These are phyloP conservation scores for Bombus superbus DNA, from an alignment of 1,140 invertebrate genomes.

Conservation along the genomic window DNA sequence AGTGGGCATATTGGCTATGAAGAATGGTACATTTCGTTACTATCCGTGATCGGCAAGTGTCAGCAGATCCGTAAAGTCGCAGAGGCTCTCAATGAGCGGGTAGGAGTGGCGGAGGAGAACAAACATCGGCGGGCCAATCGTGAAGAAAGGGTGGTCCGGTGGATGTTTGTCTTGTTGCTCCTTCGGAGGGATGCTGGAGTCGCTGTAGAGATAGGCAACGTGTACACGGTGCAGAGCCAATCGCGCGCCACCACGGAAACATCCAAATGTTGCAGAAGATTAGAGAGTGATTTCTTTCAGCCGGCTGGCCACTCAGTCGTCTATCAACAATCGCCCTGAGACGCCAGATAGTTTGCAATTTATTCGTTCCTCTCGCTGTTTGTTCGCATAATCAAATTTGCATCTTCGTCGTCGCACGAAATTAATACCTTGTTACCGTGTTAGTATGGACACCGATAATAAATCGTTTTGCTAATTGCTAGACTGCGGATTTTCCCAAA, in stretches of 20 bases:
- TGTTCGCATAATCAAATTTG: not conserved
- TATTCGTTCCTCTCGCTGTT: not conserved
- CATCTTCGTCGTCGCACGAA: not conserved
- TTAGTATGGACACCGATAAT: too few relatives aligned
- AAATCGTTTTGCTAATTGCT: too few relatives aligned
- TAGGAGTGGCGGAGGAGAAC: slow-evolving; percentile 70
- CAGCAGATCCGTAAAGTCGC: not conserved
- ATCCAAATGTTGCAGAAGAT: slow-evolving; percentile 45
- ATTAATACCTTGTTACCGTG: not conserved
- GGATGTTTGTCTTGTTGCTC: slow-evolving; percentile 71
- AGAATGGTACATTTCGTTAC: not conserved
- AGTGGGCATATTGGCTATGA: too few relatives aligned
- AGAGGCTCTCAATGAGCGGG: slow-evolving; percentile 19
- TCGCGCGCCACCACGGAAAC: slow-evolving; percentile 52
- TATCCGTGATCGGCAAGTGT: not conserved
- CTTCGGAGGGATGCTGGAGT: slow-evolving; percentile 66
- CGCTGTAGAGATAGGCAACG: slow-evolving; percentile 44
- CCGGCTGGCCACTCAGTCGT: slow-evolving; percentile 48
- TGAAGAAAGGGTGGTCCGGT: slow-evolving; percentile 73
- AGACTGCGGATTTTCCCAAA: not conserved
- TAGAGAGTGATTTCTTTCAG: slow-evolving; percentile 46
- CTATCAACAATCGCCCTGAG: slow-evolving; percentile 53
- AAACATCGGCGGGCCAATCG: slow-evolving; percentile 77
- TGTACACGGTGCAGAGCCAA: slow-evolving; percentile 55
- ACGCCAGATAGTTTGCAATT: not conserved